A percentile compares a stretch with the other conserved stretches of the same genome.
Evolutionary conservation across 2,113 vertebrate genomes (phyloP).

Genomic region (Apodemus sylvaticus): DNA sequence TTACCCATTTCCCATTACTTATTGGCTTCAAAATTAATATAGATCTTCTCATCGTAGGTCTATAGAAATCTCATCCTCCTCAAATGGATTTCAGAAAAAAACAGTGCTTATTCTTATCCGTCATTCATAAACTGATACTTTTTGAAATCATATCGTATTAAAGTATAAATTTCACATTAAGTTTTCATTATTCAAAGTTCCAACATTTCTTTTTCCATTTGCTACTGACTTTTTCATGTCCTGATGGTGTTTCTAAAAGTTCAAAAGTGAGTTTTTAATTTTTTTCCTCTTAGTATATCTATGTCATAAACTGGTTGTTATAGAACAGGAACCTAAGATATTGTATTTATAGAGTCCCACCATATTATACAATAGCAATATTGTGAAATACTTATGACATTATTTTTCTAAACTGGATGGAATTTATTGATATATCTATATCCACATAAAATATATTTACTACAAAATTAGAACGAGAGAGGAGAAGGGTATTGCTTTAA

Average conservation of each 20-base stretch:
- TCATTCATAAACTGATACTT: constrained; percentile 46
- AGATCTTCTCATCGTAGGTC: constrained; percentile 3
- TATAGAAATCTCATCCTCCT: constrained; percentile 55
- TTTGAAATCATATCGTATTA: constrained; percentile 47
- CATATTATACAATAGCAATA: background rate
- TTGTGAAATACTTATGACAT: background rate
- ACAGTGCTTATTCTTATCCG: constrained; percentile 25
- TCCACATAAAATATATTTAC: background rate
- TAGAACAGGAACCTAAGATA: background rate
- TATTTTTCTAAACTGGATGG: background rate
- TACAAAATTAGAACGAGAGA: background rate
- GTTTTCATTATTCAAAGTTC: constrained; percentile 40
- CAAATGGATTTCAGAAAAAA: constrained; percentile 42
- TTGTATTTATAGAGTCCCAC: background rate
- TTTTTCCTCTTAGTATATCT: background rate
- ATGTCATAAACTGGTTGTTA: background rate
- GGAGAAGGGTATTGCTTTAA: background rate
- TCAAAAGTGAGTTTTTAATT: background rate
- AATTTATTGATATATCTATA: background rate
- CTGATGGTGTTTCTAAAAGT: background rate
- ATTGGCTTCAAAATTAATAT: constrained; percentile 69
- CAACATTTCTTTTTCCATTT: background rate
- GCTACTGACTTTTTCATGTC: background rate
- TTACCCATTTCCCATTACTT: constrained; percentile 66
- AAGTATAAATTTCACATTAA: constrained; percentile 45